Percentiles rank a stretch among this genome's conserved stretches.
These are phyloP conservation scores for Escarpia spicata DNA, from an alignment of 2,888 invertebrate genomes.

Conservation along the genomic window DNA sequence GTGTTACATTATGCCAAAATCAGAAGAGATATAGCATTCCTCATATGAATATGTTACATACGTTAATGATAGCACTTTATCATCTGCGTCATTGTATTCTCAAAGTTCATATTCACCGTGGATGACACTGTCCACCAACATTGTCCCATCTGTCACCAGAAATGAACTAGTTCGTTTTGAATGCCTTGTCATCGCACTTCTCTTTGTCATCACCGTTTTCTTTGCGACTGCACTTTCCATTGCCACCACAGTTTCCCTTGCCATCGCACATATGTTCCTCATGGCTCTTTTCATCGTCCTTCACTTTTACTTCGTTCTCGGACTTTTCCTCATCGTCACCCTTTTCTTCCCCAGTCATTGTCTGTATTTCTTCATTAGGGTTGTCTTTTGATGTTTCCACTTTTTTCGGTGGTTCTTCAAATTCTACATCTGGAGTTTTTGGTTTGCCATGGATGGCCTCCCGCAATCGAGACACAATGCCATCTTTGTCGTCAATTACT, in stretches of 20 bases:
- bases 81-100: background rate
- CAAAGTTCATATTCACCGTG: background rate
- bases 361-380: background rate
- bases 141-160: background rate
- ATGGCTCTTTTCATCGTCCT: background rate
- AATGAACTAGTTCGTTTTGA: background rate
- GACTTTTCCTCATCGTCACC: background rate
- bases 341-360: background rate
- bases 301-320: background rate
- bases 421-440: background rate
- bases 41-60: background rate
- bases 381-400: background rate
- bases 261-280: background rate
- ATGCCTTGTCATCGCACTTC: background rate
- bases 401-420: background rate
- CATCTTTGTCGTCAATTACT: constrained; percentile 48
- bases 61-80: background rate
- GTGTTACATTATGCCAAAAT: background rate
- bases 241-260: background rate
- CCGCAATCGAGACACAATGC: constrained; percentile 45
- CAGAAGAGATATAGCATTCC: background rate
- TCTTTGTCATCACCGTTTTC: background rate
- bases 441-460: constrained; percentile 28
- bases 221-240: too few relatives aligned
- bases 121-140: background rate